phyloP scores from a whole-genome alignment of 2,113 vertebrate genomes.

The Chloebia gouldiae region DNA sequence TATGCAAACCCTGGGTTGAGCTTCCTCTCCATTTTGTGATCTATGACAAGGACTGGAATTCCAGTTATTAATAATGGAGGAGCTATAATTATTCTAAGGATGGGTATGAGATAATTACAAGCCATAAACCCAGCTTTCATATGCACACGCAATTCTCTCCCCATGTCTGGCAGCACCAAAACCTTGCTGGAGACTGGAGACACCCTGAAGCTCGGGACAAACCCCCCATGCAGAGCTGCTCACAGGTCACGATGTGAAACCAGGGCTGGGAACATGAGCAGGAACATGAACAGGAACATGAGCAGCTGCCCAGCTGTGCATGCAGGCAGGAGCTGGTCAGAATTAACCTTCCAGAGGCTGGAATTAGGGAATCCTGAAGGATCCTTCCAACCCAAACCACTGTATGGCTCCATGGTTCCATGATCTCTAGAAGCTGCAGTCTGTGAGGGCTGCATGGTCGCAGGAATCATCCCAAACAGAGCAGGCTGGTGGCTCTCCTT shows the following conservation, averaged over 20 bases:
- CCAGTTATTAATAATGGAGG: slow-evolving; percentile 72
- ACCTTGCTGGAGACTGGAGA: neutral
- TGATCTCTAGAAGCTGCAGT: neutral
- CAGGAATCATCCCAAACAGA: neutral
- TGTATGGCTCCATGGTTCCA: neutral
- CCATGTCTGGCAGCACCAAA: neutral
- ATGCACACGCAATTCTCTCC: neutral
- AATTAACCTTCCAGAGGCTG: neutral
- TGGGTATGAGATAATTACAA: slow-evolving; percentile 73
- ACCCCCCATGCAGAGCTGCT: neutral
- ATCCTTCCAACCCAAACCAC: neutral
- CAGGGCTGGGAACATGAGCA: neutral
- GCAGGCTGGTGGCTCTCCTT: neutral
- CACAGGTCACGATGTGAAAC: rapidly evolving
- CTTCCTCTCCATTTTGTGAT: slow-evolving; percentile 52
- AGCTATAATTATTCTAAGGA: slow-evolving; percentile 70
- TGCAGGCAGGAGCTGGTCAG: neutral
- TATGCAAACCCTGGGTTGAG: slow-evolving; percentile 27
- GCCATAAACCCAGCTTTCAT: slow-evolving; percentile 64
- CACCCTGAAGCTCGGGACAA: neutral
- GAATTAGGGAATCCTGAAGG: neutral
- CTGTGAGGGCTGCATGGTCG: neutral
- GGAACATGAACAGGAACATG: neutral
- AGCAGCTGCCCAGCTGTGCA: neutral
- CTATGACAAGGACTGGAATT: slow-evolving; percentile 43